Percentiles rank a stretch among this genome's conserved stretches.
Conservation (phyloP, 1,140 invertebrate genomes). For the Cheumatopsyche charites region DNA sequence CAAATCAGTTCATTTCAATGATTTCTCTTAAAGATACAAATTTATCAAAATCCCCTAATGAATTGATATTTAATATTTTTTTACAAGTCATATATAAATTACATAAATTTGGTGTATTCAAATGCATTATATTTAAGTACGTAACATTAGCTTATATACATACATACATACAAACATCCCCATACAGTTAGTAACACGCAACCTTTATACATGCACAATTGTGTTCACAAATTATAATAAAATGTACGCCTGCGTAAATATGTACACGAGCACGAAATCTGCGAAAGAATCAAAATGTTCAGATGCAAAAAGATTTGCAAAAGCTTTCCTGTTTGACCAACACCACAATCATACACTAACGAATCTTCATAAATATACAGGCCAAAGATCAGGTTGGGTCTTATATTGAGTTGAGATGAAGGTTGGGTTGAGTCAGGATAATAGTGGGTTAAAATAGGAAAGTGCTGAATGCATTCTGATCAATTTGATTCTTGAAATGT, state of each 20-base stretch:
- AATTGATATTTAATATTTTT: conserved; percentile 8
- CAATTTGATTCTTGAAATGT: too few relatives aligned
- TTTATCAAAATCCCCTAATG: conserved; percentile 11
- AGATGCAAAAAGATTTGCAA: too few relatives aligned
- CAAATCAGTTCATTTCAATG: conserved; percentile 11
- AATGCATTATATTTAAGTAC: conserved; percentile 10
- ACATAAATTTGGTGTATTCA: conserved; percentile 22
- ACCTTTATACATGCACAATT: neutral
- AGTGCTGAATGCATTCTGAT: too few relatives aligned
- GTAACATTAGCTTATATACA: neutral
- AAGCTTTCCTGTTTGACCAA: too few relatives aligned
- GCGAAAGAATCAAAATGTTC: too few relatives aligned
- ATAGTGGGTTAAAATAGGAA: too few relatives aligned
- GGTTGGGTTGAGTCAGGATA: too few relatives aligned
- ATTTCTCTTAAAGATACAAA: neutral
- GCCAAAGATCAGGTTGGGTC: too few relatives aligned
- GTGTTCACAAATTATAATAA: neutral
- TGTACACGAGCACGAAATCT: neutral
- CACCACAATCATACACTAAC: too few relatives aligned
- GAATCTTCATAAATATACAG: too few relatives aligned
- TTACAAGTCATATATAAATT: neutral
- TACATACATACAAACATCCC: conserved; percentile 3
- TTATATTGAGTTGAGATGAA: too few relatives aligned
- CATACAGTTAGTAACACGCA: neutral
- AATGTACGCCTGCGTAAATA: neutral